phyloP scores from a whole-genome alignment of 1,140 invertebrate species.

The Drosophila nigromelanica region DNA sequence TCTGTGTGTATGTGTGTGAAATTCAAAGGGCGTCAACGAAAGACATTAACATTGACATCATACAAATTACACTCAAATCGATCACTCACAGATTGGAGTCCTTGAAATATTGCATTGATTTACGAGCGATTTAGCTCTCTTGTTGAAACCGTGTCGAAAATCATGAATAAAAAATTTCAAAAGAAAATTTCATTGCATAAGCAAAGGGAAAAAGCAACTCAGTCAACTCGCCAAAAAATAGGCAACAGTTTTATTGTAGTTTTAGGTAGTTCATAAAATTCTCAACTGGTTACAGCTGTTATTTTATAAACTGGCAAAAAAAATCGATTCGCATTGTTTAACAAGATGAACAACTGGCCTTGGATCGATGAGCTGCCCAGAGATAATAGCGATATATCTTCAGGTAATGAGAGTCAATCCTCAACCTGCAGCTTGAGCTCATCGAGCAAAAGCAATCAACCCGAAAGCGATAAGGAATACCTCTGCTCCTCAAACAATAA shows the following conservation, averaged over 20 bases:
- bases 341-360: not conserved
- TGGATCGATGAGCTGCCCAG: slow-evolving; percentile 24
- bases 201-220: no score
- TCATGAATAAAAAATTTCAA: slow-evolving; percentile 10
- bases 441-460: slow-evolving; percentile 19
- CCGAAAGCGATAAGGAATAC: slow-evolving; percentile 29
- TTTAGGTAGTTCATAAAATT: slow-evolving; percentile 3
- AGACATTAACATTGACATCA: slow-evolving; percentile 50
- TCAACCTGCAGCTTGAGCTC: slow-evolving; percentile 40
- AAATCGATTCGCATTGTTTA: not conserved
- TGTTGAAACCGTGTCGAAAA: slow-evolving; percentile 11
- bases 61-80: slow-evolving; percentile 45
- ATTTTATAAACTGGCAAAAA: not conserved
- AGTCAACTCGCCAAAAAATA: no score
- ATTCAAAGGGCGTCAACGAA: slow-evolving; percentile 44
- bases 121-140: slow-evolving; percentile 16
- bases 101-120: slow-evolving; percentile 32
- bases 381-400: slow-evolving; percentile 46
- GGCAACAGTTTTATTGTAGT: slow-evolving; percentile 1
- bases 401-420: slow-evolving; percentile 14
- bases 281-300: slow-evolving; percentile 8
- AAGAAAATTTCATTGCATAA: not conserved
- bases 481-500: not conserved
- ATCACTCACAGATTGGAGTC: slow-evolving; percentile 20
- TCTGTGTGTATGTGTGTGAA: slow-evolving; percentile 2